A percentile compares a stretch with the other conserved stretches of the same genome.
phyloP scores from a whole-genome alignment of 2,113 vertebrate genomes.

The Ochotona curzoniae region DNA sequence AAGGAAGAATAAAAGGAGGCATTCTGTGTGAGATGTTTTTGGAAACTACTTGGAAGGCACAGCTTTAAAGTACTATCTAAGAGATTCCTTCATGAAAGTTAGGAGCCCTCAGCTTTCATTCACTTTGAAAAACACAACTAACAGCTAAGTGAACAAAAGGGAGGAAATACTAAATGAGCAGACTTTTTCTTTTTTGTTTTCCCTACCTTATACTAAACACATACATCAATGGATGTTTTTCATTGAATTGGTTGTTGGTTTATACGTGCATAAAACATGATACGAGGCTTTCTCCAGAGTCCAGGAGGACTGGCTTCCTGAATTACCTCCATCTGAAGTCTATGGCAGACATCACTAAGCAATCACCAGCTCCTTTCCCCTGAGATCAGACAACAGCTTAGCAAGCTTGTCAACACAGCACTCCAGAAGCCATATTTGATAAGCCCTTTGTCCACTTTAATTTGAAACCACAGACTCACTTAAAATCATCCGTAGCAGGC shows the following conservation, averaged over 20 bases:
- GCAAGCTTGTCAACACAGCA: not conserved
- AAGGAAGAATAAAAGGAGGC: conserved; percentile 22
- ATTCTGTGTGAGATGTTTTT: not conserved
- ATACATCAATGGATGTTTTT: conserved; percentile 10
- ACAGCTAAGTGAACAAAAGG: conserved; percentile 17
- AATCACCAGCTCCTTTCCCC: not conserved
- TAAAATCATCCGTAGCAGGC: not conserved
- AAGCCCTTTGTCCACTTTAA: conserved; percentile 28
- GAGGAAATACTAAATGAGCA: conserved; percentile 16
- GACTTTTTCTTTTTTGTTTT: not conserved
- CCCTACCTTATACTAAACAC: not conserved
- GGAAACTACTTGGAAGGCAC: conserved; percentile 37
- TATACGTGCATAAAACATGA: not conserved
- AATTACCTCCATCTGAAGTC: not conserved
- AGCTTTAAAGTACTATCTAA: conserved; percentile 9
- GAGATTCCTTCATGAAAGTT: conserved; percentile 10
- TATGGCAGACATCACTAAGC: conserved; percentile 37
- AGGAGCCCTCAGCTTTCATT: conserved; percentile 50
- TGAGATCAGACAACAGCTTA: not conserved
- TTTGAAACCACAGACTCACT: conserved; percentile 18
- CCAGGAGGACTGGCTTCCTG: fast-evolving
- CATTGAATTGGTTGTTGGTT: conserved; percentile 33
- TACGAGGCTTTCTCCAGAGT: not conserved
- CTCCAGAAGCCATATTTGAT: not conserved
- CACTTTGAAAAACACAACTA: conserved; percentile 48